These are phyloP conservation scores for Chironomus tentans DNA, from an alignment of 2,888 invertebrate genomes.

Conservation along the genomic window DNA sequence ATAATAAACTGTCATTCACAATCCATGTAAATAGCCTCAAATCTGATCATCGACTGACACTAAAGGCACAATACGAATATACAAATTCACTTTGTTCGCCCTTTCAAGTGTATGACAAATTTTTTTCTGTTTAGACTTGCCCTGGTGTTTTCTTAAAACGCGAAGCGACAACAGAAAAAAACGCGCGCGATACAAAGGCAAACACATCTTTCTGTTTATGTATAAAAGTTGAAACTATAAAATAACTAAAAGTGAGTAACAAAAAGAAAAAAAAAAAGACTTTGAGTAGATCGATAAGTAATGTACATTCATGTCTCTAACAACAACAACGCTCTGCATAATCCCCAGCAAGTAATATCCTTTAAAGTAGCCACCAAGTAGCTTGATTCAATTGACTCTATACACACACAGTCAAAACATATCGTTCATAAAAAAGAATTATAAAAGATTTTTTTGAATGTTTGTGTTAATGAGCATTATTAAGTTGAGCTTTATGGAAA, in stretches of 20 bases:
- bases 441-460: conserved; percentile 8
- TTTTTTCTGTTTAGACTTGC: conserved; percentile 2
- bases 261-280: background rate
- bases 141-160: conserved; percentile 7
- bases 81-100: conserved; percentile 17
- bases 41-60: conserved; percentile 27
- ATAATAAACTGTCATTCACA: background rate
- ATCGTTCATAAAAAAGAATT: background rate
- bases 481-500: background rate
- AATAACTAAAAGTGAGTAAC: background rate
- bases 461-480: conserved; percentile 25
- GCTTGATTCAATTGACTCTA: background rate
- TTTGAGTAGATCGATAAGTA: conserved; percentile 21
- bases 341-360: background rate
- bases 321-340: background rate
- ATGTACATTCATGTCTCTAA: conserved; percentile 23
- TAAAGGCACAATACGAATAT: conserved; percentile 14
- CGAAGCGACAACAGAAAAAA: background rate
- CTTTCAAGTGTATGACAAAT: conserved; percentile 26
- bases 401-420: background rate
- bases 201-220: conserved; percentile 16
- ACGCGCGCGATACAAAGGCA: conserved; percentile 20
- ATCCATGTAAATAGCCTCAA: conserved; percentile 17
- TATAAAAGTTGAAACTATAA: conserved; percentile 15
- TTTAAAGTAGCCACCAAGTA: conserved; percentile 21